Evolutionary conservation across 2,797 vertebrate genomes (phyloP).

Genomic region (Somateria mollissima): DNA sequence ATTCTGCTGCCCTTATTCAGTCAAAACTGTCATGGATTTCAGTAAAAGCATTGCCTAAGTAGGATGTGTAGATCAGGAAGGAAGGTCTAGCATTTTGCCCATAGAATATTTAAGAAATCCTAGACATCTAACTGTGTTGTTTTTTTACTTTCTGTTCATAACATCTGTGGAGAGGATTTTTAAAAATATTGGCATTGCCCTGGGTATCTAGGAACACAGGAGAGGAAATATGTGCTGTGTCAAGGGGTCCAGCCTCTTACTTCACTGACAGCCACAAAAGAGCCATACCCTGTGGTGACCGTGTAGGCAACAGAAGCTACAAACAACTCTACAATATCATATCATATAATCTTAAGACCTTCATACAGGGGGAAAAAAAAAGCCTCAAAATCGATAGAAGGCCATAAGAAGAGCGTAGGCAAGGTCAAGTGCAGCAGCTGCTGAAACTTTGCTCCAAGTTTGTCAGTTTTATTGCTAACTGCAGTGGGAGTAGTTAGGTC

Average conservation of each 20-base stretch:
- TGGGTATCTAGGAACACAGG: not conserved
- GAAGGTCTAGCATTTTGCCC: not conserved
- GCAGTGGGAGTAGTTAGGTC: not conserved
- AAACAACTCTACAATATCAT: not conserved
- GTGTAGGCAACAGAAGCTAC: not conserved
- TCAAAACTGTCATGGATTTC: conserved; percentile 6
- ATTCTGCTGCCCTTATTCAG: conserved; percentile 38
- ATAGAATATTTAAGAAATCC: not conserved
- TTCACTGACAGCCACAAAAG: not conserved
- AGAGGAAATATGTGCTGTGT: not conserved
- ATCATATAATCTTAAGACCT: not conserved
- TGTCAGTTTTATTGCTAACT: not conserved
- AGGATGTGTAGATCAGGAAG: not conserved
- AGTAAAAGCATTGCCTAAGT: not conserved
- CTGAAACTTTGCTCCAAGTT: not conserved
- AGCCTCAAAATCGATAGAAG: not conserved
- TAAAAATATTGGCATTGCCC: not conserved
- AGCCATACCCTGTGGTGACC: not conserved
- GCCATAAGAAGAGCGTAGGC: not conserved
- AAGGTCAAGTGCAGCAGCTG: not conserved
- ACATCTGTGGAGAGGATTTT: not conserved
- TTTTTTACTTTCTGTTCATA: not conserved
- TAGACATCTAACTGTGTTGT: not conserved
- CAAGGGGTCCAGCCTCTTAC: not conserved
- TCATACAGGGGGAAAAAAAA: not conserved